Evolutionary conservation across 2,888 invertebrate genomes (phyloP).

Genomic region (Horisme vitalbata): DNA sequence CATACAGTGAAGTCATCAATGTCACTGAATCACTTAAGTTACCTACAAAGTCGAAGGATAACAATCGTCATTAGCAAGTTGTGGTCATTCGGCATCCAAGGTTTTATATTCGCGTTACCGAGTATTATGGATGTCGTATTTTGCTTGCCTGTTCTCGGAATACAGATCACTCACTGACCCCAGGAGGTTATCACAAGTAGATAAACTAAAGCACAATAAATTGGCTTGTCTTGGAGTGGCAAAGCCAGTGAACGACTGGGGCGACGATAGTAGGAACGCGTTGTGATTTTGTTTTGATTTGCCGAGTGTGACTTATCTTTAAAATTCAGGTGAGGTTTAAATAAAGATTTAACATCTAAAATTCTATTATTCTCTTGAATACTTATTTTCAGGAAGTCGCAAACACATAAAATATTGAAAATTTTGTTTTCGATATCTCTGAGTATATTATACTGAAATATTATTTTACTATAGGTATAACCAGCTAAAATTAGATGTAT

Average conservation of each 20-base stretch:
- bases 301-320: slow-evolving; percentile 28
- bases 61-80: slow-evolving; percentile 50
- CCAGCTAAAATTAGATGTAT: no score
- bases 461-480: no score
- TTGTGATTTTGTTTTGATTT: slow-evolving; percentile 30
- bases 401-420: no score
- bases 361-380: no score
- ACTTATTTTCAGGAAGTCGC: no score
- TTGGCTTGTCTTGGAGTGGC: slow-evolving; percentile 50
- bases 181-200: slow-evolving; percentile 65
- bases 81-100: slow-evolving; percentile 49
- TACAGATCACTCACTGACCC: slow-evolving; percentile 58
- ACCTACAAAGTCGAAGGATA: slow-evolving; percentile 41
- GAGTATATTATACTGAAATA: no score
- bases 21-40: slow-evolving; percentile 47
- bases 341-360: no score
- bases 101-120: slow-evolving; percentile 40
- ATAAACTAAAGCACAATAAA: slow-evolving; percentile 71
- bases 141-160: slow-evolving; percentile 69
- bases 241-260: slow-evolving; percentile 58
- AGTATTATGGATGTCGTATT: slow-evolving; percentile 45
- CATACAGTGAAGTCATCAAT: slow-evolving; percentile 47
- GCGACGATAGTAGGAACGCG: slow-evolving; percentile 31
- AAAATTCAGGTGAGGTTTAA: slow-evolving; percentile 35
- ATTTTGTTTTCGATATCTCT: no score